A percentile compares a stretch with the other conserved stretches of the same genome.
Evolutionary conservation across 1,140 invertebrate genomes (phyloP).

Genomic region (Drosophila orosa): DNA sequence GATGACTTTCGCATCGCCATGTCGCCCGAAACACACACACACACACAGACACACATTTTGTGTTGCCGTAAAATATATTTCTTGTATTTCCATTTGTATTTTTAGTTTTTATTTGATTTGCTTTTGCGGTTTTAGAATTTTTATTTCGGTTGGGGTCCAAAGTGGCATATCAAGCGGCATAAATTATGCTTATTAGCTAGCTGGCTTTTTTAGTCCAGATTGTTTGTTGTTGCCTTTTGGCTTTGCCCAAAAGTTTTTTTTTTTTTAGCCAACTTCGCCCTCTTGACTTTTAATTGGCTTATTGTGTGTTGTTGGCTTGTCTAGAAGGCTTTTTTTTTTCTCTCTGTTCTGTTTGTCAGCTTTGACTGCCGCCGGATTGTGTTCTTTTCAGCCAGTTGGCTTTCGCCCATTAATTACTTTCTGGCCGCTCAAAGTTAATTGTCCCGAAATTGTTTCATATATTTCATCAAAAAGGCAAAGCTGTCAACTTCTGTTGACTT

Average conservation of each 20-base stretch:
- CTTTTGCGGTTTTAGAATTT: slow-evolving; percentile 31
- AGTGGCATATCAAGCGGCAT: slow-evolving; percentile 42
- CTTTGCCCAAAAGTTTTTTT: slow-evolving; percentile 55
- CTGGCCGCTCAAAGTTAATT: slow-evolving; percentile 53
- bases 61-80: slow-evolving; percentile 7
- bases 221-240: slow-evolving; percentile 43
- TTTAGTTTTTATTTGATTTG: slow-evolving; percentile 42
- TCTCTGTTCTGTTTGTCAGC: background rate
- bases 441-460: slow-evolving; percentile 45
- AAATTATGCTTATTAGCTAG: slow-evolving; percentile 58
- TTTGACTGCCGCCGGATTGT: slow-evolving; percentile 37
- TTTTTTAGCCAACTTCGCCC: slow-evolving; percentile 27
- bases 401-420: slow-evolving; percentile 40
- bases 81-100: slow-evolving; percentile 29
- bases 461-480: slow-evolving; percentile 56
- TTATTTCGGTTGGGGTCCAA: slow-evolving; percentile 8
- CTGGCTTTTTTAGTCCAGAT: slow-evolving; percentile 5
- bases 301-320: slow-evolving; percentile 66
- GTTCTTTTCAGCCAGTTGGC: slow-evolving; percentile 34
- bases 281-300: slow-evolving; percentile 72
- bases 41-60: background rate
- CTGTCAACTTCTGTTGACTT: slow-evolving; percentile 72
- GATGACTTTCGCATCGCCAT: slow-evolving; percentile 24
- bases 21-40: background rate
- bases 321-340: slow-evolving; percentile 35